Conservation (phyloP, 2,888 invertebrate species). For the Drosophila diplacantha region DNA sequence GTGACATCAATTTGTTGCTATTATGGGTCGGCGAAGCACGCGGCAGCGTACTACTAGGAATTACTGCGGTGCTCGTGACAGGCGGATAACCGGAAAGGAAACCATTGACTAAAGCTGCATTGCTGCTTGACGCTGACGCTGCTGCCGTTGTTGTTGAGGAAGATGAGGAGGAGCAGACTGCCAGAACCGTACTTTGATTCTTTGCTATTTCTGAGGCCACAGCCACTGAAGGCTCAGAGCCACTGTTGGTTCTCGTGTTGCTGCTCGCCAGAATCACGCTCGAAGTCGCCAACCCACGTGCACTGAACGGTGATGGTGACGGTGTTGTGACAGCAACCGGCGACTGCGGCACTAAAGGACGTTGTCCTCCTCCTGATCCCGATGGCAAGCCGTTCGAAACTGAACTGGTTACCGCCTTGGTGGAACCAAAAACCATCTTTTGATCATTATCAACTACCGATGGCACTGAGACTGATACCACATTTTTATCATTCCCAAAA, state of each 20-base stretch:
- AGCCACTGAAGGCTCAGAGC: neutral
- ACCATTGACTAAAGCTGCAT: constrained; percentile 51
- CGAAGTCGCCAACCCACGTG: constrained; percentile 40
- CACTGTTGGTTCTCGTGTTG: constrained; percentile 20
- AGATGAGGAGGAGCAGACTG: neutral
- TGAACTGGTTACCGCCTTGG: constrained; percentile 25
- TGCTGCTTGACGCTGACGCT: neutral
- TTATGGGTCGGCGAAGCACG: constrained; percentile 45
- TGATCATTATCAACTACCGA: constrained; percentile 24
- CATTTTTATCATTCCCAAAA: constrained; percentile 41
- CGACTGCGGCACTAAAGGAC: constrained; percentile 34
- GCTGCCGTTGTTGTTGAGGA: constrained; percentile 1
- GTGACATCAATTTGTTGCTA: constrained; percentile 44
- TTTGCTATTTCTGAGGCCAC: neutral
- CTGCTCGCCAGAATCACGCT: constrained; percentile 28
- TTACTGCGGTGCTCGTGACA: constrained; percentile 24
- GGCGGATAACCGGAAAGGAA: constrained; percentile 49
- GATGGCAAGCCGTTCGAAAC: constrained; percentile 37
- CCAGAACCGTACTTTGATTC: neutral
- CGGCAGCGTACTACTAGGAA: constrained; percentile 35
- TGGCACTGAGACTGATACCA: constrained; percentile 8
- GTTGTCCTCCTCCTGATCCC: constrained; percentile 13
- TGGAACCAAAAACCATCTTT: constrained; percentile 20
- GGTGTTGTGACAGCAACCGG: constrained; percentile 26
- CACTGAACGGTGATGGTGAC: constrained; percentile 28